Percentiles rank a stretch among this genome's conserved stretches.
Conservation (phyloP, 2,113 vertebrate species). For the Urocynchramus pylzowi region DNA sequence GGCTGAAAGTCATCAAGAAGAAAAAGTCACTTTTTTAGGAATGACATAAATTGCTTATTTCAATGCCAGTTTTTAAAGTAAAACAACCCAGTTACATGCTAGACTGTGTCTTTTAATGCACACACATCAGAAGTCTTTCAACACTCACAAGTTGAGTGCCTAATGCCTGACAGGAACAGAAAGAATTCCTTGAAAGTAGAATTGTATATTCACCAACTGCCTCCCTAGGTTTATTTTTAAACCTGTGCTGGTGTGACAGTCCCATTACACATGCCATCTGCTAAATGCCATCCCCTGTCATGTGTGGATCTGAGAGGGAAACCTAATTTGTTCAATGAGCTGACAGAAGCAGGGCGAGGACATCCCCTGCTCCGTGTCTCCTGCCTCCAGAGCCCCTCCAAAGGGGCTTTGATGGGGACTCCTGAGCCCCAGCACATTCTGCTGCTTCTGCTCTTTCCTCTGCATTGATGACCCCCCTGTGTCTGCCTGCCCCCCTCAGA, state of each 20-base stretch:
- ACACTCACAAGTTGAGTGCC: background rate
- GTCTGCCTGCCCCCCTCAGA: background rate
- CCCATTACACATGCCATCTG: slow-evolving; percentile 55
- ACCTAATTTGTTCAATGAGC: slow-evolving; percentile 23
- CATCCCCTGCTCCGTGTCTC: background rate
- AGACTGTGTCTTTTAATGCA: background rate
- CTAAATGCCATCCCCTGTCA: slow-evolving; percentile 53
- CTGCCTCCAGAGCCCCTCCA: slow-evolving; percentile 15
- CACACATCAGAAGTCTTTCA: background rate
- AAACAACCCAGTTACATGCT: background rate
- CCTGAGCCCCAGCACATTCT: background rate
- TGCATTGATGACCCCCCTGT: background rate
- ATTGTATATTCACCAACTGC: slow-evolving; percentile 7
- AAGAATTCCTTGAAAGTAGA: background rate
- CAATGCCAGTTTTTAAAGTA: background rate
- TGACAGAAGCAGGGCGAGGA: background rate
- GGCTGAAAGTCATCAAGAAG: background rate
- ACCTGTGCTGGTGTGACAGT: slow-evolving; percentile 28
- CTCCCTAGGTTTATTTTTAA: background rate
- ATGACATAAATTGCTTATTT: background rate
- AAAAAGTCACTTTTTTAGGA: background rate
- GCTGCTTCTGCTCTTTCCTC: background rate
- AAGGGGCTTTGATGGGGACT: background rate
- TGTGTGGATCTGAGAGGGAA: slow-evolving; percentile 1
- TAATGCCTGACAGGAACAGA: background rate